A percentile compares a stretch with the other conserved stretches of the same genome.
Evolutionary conservation across 2,888 invertebrate genomes (phyloP).

Genomic region (Crepidodera aurea): DNA sequence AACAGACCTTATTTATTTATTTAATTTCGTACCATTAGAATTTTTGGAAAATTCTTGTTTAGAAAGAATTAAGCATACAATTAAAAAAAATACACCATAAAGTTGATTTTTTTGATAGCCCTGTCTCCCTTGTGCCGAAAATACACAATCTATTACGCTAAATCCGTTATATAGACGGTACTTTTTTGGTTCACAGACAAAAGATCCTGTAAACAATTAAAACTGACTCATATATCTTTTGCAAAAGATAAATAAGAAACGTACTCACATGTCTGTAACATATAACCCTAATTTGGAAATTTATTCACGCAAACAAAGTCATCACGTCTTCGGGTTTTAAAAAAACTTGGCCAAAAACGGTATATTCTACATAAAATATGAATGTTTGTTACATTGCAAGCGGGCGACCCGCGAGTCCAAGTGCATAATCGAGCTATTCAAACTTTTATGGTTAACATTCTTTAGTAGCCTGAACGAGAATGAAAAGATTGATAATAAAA

Average conservation of each 20-base stretch:
- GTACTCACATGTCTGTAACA: not conserved
- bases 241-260: not conserved
- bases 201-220: not conserved
- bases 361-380: slow-evolving; percentile 21
- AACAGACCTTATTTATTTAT: no score
- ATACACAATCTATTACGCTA: no score
- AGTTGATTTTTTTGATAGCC: no score
- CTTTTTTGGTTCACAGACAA: not conserved
- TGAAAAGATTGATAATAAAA: no score
- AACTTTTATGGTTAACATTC: not conserved
- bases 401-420: not conserved
- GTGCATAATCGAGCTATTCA: not conserved
- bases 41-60: no score
- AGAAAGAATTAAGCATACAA: no score
- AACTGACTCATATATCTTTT: not conserved
- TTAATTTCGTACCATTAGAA: no score
- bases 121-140: no score
- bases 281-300: slow-evolving; percentile 1
- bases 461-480: no score
- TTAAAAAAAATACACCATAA: no score
- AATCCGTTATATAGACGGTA: not conserved
- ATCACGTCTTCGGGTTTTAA: no score
- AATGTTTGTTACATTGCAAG: no score
- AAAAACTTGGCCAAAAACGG: slow-evolving; percentile 29
- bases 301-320: not conserved